Conservation (phyloP, 2,888 invertebrate genomes). For the Eristalis pertinax region DNA sequence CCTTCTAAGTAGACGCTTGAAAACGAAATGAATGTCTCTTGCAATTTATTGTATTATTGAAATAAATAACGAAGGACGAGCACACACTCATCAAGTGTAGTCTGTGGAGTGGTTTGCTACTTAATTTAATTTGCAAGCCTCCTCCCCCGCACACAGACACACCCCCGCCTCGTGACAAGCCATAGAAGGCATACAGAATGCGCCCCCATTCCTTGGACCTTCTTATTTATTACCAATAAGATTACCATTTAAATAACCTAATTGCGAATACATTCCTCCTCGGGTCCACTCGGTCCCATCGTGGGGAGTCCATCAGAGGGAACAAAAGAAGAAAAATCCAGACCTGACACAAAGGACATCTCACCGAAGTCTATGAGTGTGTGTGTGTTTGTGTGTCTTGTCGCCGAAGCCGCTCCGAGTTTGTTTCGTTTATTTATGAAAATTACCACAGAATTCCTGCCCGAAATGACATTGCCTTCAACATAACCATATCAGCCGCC, state of each 20-base stretch:
- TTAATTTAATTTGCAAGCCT: constrained; percentile 52
- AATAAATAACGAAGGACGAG: constrained; percentile 39
- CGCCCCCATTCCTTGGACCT: neutral
- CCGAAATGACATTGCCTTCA: constrained; percentile 25
- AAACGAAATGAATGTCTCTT: constrained; percentile 45
- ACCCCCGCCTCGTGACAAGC: constrained; percentile 12
- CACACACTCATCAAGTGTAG: neutral
- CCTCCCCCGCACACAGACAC: no score
- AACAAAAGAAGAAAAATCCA: neutral
- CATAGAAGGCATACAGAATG: neutral
- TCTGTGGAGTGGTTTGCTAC: constrained; percentile 16
- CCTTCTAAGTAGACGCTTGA: constrained; percentile 30
- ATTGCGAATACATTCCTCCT: constrained; percentile 35
- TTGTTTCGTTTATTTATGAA: constrained; percentile 52
- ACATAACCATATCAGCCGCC: constrained; percentile 4
- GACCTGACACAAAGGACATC: neutral
- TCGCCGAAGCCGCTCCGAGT: no score
- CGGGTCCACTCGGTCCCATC: constrained; percentile 11
- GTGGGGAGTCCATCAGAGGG: constrained; percentile 35
- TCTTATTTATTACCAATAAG: constrained; percentile 57
- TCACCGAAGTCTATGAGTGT: neutral
- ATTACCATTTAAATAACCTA: constrained; percentile 69
- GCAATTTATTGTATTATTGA: constrained; percentile 56
- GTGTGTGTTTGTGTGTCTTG: neutral
- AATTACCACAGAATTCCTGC: constrained; percentile 37